Percentiles rank a stretch among this genome's conserved stretches.
Conservation (phyloP, 2,113 vertebrate genomes). For the Ardeotis arabs region DNA sequence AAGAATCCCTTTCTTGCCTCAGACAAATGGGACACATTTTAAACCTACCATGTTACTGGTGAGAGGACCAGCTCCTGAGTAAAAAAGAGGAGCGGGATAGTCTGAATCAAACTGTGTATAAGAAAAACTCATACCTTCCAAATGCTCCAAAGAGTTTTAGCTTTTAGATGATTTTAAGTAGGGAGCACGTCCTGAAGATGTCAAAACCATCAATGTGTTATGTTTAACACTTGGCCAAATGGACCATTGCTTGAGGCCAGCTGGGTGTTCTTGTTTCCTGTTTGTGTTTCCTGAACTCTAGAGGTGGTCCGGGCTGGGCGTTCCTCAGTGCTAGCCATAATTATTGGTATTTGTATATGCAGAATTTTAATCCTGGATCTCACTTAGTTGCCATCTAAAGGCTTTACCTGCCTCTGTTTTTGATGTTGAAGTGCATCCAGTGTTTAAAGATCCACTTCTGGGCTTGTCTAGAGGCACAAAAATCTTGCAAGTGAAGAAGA, state of each 20-base stretch:
- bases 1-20: not conserved
- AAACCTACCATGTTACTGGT: not conserved
- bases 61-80: not conserved
- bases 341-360: not conserved
- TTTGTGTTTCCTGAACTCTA: not conserved
- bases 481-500: not conserved
- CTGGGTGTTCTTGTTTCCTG: not conserved
- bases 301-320: not conserved
- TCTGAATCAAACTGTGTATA: not conserved
- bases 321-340: not conserved
- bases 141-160: not conserved
- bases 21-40: not conserved
- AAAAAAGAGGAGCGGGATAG: not conserved
- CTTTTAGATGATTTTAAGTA: not conserved
- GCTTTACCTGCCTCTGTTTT: not conserved
- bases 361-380: not conserved
- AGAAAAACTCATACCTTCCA: not conserved
- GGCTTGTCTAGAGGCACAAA: not conserved
- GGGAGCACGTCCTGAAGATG: not conserved
- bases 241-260: not conserved
- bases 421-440: not conserved
- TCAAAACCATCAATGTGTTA: not conserved
- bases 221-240: not conserved
- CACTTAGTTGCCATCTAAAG: not conserved
- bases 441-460: not conserved